Percentiles rank a stretch among this genome's conserved stretches.
Evolutionary conservation across 2,888 invertebrate genomes (phyloP).

Genomic region (Petrophora chlorosata): DNA sequence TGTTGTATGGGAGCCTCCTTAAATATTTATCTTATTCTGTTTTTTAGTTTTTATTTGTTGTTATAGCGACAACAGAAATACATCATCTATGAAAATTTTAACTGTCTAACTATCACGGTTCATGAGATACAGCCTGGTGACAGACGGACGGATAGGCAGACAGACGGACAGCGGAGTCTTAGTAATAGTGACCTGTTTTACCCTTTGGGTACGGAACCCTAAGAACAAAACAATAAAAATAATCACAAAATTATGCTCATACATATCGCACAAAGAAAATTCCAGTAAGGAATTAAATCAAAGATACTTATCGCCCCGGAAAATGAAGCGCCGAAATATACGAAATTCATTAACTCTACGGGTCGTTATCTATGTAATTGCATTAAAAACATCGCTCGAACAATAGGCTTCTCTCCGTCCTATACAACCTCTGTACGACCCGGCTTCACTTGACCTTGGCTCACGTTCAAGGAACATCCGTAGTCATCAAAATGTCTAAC

Average conservation of each 20-base stretch:
- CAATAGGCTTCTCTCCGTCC: slow-evolving; percentile 58
- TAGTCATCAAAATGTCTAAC: slow-evolving; percentile 49
- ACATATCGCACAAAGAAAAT: neutral
- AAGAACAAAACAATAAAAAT: too few relatives aligned
- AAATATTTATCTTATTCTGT: too few relatives aligned
- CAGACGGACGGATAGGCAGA: too few relatives aligned
- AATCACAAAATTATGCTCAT: neutral
- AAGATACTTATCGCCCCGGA: slow-evolving; percentile 54
- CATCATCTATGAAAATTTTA: too few relatives aligned
- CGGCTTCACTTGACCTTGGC: slow-evolving; percentile 63
- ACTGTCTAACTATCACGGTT: too few relatives aligned
- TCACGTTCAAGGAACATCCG: slow-evolving; percentile 72
- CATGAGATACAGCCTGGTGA: too few relatives aligned
- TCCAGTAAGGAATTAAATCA: slow-evolving; percentile 28
- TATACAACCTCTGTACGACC: slow-evolving; percentile 68
- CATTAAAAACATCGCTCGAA: slow-evolving; percentile 54
- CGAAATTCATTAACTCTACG: slow-evolving; percentile 55
- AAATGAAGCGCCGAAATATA: slow-evolving; percentile 52
- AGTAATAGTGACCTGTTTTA: too few relatives aligned
- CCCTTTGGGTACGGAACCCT: too few relatives aligned
- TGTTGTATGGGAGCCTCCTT: too few relatives aligned
- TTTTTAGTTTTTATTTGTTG: too few relatives aligned
- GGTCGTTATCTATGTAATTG: slow-evolving; percentile 67
- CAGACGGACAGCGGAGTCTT: too few relatives aligned
- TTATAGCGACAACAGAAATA: too few relatives aligned